Percentiles rank a stretch among this genome's conserved stretches.
Conservation (phyloP, 2,888 invertebrate species). For the Noctua janthe region DNA sequence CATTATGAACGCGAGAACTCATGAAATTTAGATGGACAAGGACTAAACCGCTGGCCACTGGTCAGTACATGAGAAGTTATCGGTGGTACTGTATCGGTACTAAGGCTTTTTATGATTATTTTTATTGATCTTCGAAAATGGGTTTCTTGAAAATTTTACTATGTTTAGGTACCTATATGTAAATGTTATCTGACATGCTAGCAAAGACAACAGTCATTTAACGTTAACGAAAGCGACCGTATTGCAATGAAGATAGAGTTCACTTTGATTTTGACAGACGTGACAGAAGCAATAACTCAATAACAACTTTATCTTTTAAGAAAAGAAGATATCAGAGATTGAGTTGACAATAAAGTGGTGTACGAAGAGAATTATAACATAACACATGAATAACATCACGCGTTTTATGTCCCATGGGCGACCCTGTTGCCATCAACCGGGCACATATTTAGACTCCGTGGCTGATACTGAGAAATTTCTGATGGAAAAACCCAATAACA, state of each 20-base stretch:
- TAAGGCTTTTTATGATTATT: constrained; percentile 7
- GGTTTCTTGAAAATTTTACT: constrained; percentile 2
- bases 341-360: neutral
- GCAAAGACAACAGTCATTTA: neutral
- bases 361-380: neutral
- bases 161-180: neutral
- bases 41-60: constrained; percentile 47
- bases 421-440: too few species aligned
- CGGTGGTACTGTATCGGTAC: constrained; percentile 13
- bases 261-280: neutral
- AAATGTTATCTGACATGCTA: neutral
- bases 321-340: neutral
- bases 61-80: constrained; percentile 61
- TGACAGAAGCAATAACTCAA: neutral
- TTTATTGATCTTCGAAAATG: neutral
- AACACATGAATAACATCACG: too few species aligned
- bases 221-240: neutral
- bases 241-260: neutral
- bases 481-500: too few species aligned
- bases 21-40: constrained; percentile 72
- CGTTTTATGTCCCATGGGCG: too few species aligned
- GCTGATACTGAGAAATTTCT: too few species aligned
- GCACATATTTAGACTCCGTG: too few species aligned
- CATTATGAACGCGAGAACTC: constrained; percentile 69
- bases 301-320: too few species aligned